Base-by-base conservation (phyloP, 2,113 vertebrate genomes). In the Kryptolebias marmoratus region DNA sequence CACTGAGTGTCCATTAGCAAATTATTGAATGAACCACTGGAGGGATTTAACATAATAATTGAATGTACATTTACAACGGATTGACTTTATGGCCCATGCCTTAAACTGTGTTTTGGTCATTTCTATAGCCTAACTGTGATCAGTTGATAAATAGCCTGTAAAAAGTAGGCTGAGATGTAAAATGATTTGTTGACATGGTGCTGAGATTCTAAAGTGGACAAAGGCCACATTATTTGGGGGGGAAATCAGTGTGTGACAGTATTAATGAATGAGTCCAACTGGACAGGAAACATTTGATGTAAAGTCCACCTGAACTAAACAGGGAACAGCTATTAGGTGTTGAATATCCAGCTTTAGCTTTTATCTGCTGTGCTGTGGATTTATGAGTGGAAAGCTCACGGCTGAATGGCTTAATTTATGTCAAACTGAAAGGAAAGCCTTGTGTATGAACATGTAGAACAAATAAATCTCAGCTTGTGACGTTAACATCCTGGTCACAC, bases 391-490 rank as follows among this genome's bases (percentile, higher is more conserved):
- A 30, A 27, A 28, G n/a, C n/a, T n/a, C 48, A n/a, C n/a, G 28
- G 10, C 62, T 90, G 80, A 90, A 85, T 73, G 58, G 73, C 7
- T 63, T 30, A 11, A 65, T 87, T 77, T 68, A 73, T 71, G 27
- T 50, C 18, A 55, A 42, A 12, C 32, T 57, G 69, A 82, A 80
- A 72, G 47, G 67, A 45, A 68, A n/a, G 45, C 72, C 55, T 78
- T 87, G 73, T 87, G 71, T 80, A 11, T 22, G 45, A 83, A 81
- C 71, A 66, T 30, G 53, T 45, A n/a, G 36, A 69, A 79, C 73
- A 53, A 61, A 60, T 60, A 52, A 22, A 81, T 71, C 57, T 42
- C 48, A 57, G 62, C 9, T 22, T 57, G 59, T 65, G 32, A 77
- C 80, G 69, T 71, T 58, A 53, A 56, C 55, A 50, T 68, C 61